phyloP scores from a whole-genome alignment of 2,797 vertebrate genomes.

The Sebastes matsubarae region DNA sequence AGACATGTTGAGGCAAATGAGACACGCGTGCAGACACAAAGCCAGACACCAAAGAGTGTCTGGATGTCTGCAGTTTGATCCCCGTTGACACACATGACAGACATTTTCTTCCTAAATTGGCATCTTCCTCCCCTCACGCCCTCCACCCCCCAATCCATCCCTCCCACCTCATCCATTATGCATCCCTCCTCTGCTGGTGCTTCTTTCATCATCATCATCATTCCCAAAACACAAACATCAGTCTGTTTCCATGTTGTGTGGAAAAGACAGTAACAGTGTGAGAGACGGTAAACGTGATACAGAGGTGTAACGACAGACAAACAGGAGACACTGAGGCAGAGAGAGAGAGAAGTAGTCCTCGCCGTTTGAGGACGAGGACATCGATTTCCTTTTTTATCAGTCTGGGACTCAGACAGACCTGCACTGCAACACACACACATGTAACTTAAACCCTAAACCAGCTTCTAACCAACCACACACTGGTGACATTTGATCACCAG shows the following conservation, averaged over 20 bases:
- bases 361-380: background rate
- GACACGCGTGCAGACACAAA: constrained; percentile 3
- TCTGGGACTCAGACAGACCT: background rate
- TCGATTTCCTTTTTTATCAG: constrained; percentile 12
- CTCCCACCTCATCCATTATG: constrained; percentile 53
- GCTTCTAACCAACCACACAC: background rate
- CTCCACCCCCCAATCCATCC: background rate
- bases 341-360: background rate
- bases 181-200: constrained; percentile 16
- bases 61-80: constrained; percentile 42
- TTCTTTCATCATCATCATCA: constrained; percentile 39
- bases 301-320: background rate
- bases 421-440: background rate
- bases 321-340: background rate
- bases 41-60: constrained; percentile 34
- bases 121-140: background rate
- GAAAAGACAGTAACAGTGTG: background rate
- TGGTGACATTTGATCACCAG: constrained; percentile 12
- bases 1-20: background rate
- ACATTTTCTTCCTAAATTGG: constrained; percentile 46
- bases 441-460: background rate
- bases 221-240: background rate
- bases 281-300: background rate
- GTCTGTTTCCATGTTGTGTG: background rate
- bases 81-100: constrained; percentile 9